These are phyloP conservation scores for Lepeophtheirus nordmannii DNA, from an alignment of 2,888 invertebrate species.

Conservation along the genomic window DNA sequence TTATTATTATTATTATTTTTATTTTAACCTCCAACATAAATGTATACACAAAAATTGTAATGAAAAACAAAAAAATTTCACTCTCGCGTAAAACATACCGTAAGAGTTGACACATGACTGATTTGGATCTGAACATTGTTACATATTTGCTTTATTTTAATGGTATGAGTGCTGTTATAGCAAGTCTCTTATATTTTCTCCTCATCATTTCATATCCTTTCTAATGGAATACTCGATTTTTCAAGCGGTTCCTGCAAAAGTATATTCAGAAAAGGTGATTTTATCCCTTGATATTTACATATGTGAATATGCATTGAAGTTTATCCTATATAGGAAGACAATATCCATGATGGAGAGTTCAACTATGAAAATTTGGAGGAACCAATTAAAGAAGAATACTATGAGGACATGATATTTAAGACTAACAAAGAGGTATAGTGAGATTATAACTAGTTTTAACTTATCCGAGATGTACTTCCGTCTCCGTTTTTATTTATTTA, in stretches of 20 bases:
- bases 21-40: too few relatives aligned
- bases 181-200: neutral
- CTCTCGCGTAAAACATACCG: neutral
- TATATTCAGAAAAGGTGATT: neutral
- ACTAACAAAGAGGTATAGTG: neutral
- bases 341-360: too few relatives aligned
- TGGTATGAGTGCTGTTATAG: neutral
- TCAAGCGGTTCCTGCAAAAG: neutral
- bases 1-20: too few relatives aligned
- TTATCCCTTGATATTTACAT: neutral
- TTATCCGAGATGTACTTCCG: too few relatives aligned
- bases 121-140: neutral
- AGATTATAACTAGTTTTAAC: too few relatives aligned
- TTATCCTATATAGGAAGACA: too few relatives aligned
- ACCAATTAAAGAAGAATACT: neutral
- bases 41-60: too few relatives aligned
- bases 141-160: neutral
- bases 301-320: neutral
- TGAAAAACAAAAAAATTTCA: neutral
- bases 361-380: neutral
- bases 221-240: neutral
- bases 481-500: too few relatives aligned
- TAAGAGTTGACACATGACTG: constrained; percentile 1
- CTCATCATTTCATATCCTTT: too few relatives aligned
- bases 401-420: neutral